Base-by-base conservation (phyloP, 2,888 invertebrate species). In the Perithous albicinctus region DNA sequence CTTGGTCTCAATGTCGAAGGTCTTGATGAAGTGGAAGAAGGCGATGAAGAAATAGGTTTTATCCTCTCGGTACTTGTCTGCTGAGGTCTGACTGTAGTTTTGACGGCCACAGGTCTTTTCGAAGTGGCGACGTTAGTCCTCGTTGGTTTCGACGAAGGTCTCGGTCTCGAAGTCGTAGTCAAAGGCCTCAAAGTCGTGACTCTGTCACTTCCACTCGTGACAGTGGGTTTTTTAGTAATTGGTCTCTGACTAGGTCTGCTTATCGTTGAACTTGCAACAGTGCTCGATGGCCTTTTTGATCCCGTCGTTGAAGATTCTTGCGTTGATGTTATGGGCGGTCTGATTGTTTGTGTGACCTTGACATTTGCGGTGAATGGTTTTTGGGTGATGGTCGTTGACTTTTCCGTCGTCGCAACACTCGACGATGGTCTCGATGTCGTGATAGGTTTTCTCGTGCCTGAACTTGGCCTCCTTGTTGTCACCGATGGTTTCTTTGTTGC, bases 401-500 rank as follows among this genome's bases (percentile, higher is more conserved):
- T 82, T 6, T 80, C 78, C 4, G 86, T 74, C n/a, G 78, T 73
- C 6, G 83, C 82, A 64, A 75, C 87, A 4, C 81, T 81, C 0
- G 88, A 83, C 2, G 87, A 84, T 29, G 92, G 89, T 20, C 85
- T 90, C 8, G 86, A 79, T 3, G 85, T 84, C 0, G 84, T 88
- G 7, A 70, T 78, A 0, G 82, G 61, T 20, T 77, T 81, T 51
- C 76, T 81, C 7, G 83, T 87, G 2, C 75, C 18, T 12, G 83
- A 77, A 3, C 85, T 78, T 15, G 85, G 76, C 38, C 61, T 84
- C 35, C 70, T 80, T 1, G 78, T 83, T 10, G 82, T 75, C 0
- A 85, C 61, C 6, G 82, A 84, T 1, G 89, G 84, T 77, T 87
- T 89, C 26, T 80, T 78, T 10, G 87, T 93, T 1, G 93, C 81